Percentiles rank a stretch among this genome's conserved stretches.
phyloP scores from a whole-genome alignment of 1,140 invertebrate species.

The Lordiphosa stackelbergi region DNA sequence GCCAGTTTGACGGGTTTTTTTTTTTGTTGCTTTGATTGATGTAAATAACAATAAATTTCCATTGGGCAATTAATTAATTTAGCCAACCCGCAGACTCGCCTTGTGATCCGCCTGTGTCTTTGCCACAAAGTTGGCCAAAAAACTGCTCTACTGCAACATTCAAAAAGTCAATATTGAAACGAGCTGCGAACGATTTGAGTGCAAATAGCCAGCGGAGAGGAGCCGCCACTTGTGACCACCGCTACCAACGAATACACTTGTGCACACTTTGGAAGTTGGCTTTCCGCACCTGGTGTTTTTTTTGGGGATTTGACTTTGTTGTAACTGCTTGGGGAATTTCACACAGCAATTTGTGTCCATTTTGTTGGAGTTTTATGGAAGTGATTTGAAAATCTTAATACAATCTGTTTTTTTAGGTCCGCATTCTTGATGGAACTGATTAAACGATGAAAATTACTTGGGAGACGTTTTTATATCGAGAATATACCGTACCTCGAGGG shows the following conservation, averaged over 20 bases:
- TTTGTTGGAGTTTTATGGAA: no score
- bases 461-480: no score
- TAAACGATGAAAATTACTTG: no score
- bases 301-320: slow-evolving; percentile 16
- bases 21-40: slow-evolving; percentile 24
- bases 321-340: slow-evolving; percentile 48
- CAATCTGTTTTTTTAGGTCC: no score
- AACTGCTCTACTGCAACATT: slow-evolving; percentile 51
- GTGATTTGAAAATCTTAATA: no score
- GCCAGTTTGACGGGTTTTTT: slow-evolving; percentile 54
- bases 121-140: slow-evolving; percentile 25
- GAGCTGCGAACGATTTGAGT: slow-evolving; percentile 40
- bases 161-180: slow-evolving; percentile 64
- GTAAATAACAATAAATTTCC: slow-evolving; percentile 21
- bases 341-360: slow-evolving; percentile 28
- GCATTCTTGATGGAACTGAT: no score
- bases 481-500: no score
- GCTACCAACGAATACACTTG: slow-evolving; percentile 14
- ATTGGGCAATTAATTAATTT: slow-evolving; percentile 63
- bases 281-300: slow-evolving; percentile 51
- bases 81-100: slow-evolving; percentile 26
- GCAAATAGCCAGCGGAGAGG: slow-evolving; percentile 38
- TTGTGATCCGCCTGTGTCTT: slow-evolving; percentile 25
- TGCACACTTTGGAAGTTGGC: slow-evolving; percentile 54
- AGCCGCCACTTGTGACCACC: slow-evolving; percentile 24